Conservation (phyloP, 2,888 invertebrate species). For the Suillia variegata region DNA sequence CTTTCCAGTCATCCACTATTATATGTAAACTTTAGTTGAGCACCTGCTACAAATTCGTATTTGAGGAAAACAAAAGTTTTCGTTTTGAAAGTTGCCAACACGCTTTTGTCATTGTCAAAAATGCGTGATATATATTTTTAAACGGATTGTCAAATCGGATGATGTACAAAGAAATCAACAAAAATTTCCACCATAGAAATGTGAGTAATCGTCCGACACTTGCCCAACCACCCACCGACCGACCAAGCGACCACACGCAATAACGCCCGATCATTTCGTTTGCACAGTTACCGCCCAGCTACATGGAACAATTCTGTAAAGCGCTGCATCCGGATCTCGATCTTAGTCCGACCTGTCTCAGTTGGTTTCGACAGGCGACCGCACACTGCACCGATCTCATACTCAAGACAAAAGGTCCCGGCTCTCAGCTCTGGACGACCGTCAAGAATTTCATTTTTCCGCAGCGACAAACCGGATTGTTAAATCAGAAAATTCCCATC, state of each 20-base stretch:
- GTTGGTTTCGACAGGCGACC: conserved; percentile 39
- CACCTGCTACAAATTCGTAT: too few relatives aligned
- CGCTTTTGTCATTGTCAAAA: neutral
- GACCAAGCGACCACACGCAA: neutral
- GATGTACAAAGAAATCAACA: conserved; percentile 16
- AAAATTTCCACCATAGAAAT: conserved; percentile 15
- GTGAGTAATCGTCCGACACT: conserved; percentile 3
- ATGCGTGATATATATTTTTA: conserved; percentile 18
- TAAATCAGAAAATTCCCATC: conserved; percentile 34
- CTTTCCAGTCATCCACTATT: too few relatives aligned
- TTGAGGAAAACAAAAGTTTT: too few relatives aligned
- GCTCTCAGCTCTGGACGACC: conserved; percentile 31
- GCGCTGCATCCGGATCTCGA: conserved; percentile 30
- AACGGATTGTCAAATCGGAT: conserved; percentile 19
- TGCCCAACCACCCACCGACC: neutral
- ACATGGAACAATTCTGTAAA: conserved; percentile 34
- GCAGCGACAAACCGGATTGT: conserved; percentile 27
- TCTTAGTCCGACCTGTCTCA: conserved; percentile 29
- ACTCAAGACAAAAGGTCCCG: conserved; percentile 13
- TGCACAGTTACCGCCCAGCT: neutral
- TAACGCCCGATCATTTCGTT: too few relatives aligned
- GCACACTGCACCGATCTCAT: conserved; percentile 33
- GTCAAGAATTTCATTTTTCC: conserved; percentile 39
- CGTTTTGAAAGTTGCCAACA: too few relatives aligned
- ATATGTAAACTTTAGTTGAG: too few relatives aligned